Conservation (phyloP, 2,888 invertebrate genomes). For the Diloba caeruleocephala region DNA sequence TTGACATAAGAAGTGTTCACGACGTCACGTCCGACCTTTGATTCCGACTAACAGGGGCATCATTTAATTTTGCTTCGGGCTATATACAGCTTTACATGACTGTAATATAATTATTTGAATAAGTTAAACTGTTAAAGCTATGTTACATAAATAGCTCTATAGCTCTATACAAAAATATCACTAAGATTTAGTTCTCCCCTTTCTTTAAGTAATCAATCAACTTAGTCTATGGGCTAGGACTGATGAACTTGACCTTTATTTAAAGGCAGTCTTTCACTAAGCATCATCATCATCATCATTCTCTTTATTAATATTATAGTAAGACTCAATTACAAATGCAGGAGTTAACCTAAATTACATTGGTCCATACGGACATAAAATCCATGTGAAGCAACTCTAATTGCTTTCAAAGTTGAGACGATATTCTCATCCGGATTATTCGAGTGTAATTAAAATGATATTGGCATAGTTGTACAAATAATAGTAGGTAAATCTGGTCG, state of each 20-base stretch:
- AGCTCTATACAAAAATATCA: too few species aligned
- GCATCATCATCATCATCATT: too few species aligned
- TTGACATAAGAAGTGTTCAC: conserved; percentile 50
- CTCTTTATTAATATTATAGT: neutral
- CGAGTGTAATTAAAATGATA: conserved; percentile 47
- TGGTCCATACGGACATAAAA: conserved; percentile 21
- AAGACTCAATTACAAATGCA: conserved; percentile 3
- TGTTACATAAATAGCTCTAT: too few species aligned
- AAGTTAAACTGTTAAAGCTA: neutral
- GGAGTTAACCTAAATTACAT: conserved; percentile 35
- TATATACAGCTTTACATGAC: conserved; percentile 24
- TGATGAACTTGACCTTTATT: too few species aligned
- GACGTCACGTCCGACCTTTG: conserved; percentile 55
- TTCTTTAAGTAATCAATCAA: too few species aligned
- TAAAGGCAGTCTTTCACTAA: too few species aligned
- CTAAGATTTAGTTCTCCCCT: too few species aligned
- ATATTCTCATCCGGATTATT: conserved; percentile 52
- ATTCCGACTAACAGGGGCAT: conserved; percentile 31
- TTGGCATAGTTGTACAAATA: conserved; percentile 35
- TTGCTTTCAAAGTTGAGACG: conserved; percentile 38
- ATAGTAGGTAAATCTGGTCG: conserved; percentile 23
- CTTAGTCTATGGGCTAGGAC: too few species aligned
- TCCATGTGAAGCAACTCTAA: conserved; percentile 46
- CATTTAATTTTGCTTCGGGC: conserved; percentile 44
- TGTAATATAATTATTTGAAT: conserved; percentile 34